phyloP scores from a whole-genome alignment of 1,140 invertebrate genomes.

The Penaeus indicus region DNA sequence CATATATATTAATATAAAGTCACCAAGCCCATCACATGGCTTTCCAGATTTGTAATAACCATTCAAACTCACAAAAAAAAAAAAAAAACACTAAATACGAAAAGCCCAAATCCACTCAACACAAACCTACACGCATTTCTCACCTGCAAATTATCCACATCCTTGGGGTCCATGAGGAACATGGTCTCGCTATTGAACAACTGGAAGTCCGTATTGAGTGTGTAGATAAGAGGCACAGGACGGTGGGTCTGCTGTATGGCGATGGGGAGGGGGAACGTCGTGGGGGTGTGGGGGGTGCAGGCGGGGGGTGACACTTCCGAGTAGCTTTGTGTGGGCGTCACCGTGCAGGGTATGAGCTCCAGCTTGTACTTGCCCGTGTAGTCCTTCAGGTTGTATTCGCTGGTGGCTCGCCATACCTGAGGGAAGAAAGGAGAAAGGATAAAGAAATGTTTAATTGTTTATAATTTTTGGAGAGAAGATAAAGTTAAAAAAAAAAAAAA shows the following conservation, averaged over 20 bases:
- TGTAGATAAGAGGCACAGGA: constrained; percentile 72
- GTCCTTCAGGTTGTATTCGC: constrained; percentile 71
- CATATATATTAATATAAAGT: too few relatives aligned
- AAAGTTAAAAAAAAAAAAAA: not conserved
- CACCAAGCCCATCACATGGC: too few relatives aligned
- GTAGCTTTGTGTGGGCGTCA: constrained; percentile 68
- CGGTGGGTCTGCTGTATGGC: constrained; percentile 72
- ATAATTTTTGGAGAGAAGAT: not conserved
- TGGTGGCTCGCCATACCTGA: constrained; percentile 71
- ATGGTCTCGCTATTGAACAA: constrained; percentile 70
- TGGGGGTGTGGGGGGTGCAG: constrained; percentile 69
- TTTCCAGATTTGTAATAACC: too few relatives aligned
- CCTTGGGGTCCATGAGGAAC: constrained; percentile 70
- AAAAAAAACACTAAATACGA: not conserved
- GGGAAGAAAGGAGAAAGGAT: not conserved
- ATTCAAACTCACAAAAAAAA: not conserved
- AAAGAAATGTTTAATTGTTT: not conserved
- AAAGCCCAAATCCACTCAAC: not conserved
- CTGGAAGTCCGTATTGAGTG: constrained; percentile 73
- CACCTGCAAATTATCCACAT: constrained; percentile 64
- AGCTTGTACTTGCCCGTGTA: constrained; percentile 71
- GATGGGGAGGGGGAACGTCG: constrained; percentile 72
- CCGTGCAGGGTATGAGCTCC: constrained; percentile 72
- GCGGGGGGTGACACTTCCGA: constrained; percentile 66
- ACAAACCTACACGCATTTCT: not conserved